Base-by-base conservation (phyloP, 2,113 vertebrate genomes). In the Irena cyanogastra region DNA sequence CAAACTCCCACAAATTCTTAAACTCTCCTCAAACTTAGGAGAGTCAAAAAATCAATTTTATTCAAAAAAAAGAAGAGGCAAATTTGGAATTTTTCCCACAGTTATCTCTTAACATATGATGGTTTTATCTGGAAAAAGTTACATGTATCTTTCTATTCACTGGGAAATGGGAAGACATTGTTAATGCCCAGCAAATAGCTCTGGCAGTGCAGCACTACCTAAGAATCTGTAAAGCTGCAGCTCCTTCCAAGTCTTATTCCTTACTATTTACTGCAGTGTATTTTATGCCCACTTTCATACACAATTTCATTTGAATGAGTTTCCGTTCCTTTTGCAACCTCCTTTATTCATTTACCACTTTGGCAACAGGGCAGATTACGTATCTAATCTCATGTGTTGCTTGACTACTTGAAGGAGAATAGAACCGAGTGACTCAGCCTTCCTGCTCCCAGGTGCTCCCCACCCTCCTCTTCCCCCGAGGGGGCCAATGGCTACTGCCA, bases 301-400 rank as follows among this genome's bases (percentile, higher is more conserved):
- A 49, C 20, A 5, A 75, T 66, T 93, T 81, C 56, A 66, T 64
- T 54, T 70, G 15, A 90, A 91, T 81, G 76, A n/a, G 19, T 59
- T 93, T 95, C 87, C 26, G 0, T 27, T 89, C 54, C 81, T 95
- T 93, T 87, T 89, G 61, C 50, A 89, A 66, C 33, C 39, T 74
- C 24, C 78, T 85, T 96, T 79, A 90, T 57, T 96, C 93, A 84
- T 91, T 83, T 92, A 80, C 76, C 71, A n/a, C 66, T 83, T 88
- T 87, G 89, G 97, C 92, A 39, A 11, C 28, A 7, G 53, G 22
- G 23, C 27, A 81, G 56, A 22, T 84, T 61, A 3, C 52, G 52
- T 90, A 80, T 44, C 94, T 97, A 94, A 90, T 50, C 83, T 94
- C 49, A 1, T 7, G 11, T 7, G 13, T 90, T 90, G 71, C 95